These are phyloP conservation scores for fruit fly (Drosophila melanogaster) DNA, from an alignment of 1,140 invertebrate genomes.

Conservation along the genomic window DNA sequence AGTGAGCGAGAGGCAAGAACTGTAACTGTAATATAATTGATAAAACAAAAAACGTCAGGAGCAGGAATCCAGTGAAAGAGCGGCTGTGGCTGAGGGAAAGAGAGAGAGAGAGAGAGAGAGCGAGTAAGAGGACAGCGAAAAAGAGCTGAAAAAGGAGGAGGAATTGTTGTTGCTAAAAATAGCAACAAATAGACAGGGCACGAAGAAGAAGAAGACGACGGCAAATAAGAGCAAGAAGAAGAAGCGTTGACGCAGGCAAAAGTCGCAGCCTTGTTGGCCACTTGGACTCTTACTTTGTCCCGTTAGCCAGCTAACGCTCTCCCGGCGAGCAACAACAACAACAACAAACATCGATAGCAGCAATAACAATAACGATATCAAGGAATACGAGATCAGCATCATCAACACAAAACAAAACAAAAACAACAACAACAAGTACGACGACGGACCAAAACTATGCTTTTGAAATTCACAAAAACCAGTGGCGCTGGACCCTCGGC, in stretches of 20 bases:
- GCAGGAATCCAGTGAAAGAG: constrained; percentile 15
- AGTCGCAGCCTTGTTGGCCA: constrained; percentile 30
- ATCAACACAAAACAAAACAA: constrained; percentile 1
- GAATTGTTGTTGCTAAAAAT: constrained; percentile 67
- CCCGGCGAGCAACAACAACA: constrained; percentile 10
- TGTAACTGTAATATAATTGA: constrained; percentile 56
- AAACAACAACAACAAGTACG: constrained; percentile 7
- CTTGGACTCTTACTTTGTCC: constrained; percentile 33
- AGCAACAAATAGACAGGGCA: constrained; percentile 63
- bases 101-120: constrained; percentile 10
- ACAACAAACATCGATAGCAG: constrained; percentile 8
- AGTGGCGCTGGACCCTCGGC: constrained; percentile 60
- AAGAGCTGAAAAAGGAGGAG: constrained; percentile 18
- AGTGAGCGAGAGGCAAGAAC: constrained; percentile 30
- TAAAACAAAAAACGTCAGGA: constrained; percentile 55
- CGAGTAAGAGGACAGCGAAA: constrained; percentile 5
- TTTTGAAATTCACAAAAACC: constrained; percentile 52
- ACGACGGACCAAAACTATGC: constrained; percentile 39
- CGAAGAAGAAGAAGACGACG: constrained; percentile 2
- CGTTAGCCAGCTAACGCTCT: constrained; percentile 21
- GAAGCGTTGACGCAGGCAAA: constrained; percentile 43
- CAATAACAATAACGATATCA: background rate
- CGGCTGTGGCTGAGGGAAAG: constrained; percentile 13
- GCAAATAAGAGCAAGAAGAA: constrained; percentile 2
- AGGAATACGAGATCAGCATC: too few relatives aligned